A percentile compares a stretch with the other conserved stretches of the same genome.
phyloP scores from a whole-genome alignment of 35 echinoderm and acorn worm species.

The Hemicentrotus pulcherrimus region DNA sequence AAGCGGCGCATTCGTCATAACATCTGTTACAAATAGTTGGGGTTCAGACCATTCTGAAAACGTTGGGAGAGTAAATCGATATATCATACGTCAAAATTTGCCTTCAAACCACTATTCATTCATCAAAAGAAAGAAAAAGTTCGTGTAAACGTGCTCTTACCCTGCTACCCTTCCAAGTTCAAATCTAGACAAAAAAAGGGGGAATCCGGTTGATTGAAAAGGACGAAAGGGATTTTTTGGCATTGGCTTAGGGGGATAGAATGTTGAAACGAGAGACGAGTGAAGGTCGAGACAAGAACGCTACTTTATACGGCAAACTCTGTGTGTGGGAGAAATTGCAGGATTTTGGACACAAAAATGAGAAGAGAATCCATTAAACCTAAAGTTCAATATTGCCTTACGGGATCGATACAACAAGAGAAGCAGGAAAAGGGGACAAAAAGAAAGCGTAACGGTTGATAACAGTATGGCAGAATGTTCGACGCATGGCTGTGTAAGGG shows the following conservation, averaged over 20 bases:
- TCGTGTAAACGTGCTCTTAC: background rate
- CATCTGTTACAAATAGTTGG: too few species aligned
- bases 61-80: background rate
- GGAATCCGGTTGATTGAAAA: slow-evolving; percentile 1
- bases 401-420: background rate
- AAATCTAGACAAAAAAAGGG: background rate
- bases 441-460: background rate
- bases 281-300: background rate
- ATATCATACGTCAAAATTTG: background rate
- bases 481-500: too few species aligned
- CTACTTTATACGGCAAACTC: background rate
- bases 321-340: slow-evolving; percentile 7
- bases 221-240: slow-evolving; percentile 15
- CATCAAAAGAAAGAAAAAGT: background rate
- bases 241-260: background rate
- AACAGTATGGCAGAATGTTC: background rate
- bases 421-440: background rate
- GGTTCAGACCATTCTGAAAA: too few species aligned
- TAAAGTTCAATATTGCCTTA: background rate
- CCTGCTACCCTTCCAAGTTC: background rate
- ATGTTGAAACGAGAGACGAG: background rate
- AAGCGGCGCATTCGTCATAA: too few species aligned
- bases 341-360: background rate
- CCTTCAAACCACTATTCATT: background rate
- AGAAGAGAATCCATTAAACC: slow-evolving; percentile 10